A percentile compares a stretch with the other conserved stretches of the same genome.
These are phyloP conservation scores for Terebella lapidaria DNA, from an alignment of 2,888 invertebrate species.

Conservation along the genomic window DNA sequence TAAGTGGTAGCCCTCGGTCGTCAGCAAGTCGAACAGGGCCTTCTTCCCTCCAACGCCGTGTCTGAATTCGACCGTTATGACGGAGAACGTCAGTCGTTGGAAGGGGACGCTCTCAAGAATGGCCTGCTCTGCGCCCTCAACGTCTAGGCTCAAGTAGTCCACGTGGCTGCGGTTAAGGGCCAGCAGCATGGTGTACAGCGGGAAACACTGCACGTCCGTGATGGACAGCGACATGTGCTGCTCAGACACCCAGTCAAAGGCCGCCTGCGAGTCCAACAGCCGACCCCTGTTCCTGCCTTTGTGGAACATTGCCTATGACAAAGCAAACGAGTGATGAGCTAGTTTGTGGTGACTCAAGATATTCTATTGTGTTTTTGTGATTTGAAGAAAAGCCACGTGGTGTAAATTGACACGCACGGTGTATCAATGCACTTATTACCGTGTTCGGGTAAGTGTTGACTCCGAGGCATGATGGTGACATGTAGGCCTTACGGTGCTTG, in stretches of 20 bases:
- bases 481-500: constrained; percentile 7
- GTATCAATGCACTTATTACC: background rate
- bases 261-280: background rate
- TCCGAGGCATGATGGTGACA: constrained; percentile 3
- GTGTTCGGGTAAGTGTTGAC: background rate
- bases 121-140: background rate
- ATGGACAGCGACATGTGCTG: background rate
- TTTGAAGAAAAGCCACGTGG: background rate
- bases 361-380: no score
- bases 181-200: background rate
- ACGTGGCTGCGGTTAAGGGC: background rate
- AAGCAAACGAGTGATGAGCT: background rate
- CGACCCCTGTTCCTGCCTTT: constrained; percentile 2
- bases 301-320: background rate
- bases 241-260: constrained; percentile 4
- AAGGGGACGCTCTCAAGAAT: background rate
- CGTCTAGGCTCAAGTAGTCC: constrained; percentile 4
- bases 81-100: background rate
- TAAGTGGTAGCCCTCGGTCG: background rate
- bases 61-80: background rate
- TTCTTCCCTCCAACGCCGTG: background rate
- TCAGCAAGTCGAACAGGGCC: background rate
- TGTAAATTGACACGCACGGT: background rate
- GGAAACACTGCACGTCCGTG: background rate
- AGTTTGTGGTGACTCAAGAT: background rate